These are phyloP conservation scores for Megalurothrips usitatus DNA, from an alignment of 2,888 invertebrate genomes.

Conservation along the genomic window DNA sequence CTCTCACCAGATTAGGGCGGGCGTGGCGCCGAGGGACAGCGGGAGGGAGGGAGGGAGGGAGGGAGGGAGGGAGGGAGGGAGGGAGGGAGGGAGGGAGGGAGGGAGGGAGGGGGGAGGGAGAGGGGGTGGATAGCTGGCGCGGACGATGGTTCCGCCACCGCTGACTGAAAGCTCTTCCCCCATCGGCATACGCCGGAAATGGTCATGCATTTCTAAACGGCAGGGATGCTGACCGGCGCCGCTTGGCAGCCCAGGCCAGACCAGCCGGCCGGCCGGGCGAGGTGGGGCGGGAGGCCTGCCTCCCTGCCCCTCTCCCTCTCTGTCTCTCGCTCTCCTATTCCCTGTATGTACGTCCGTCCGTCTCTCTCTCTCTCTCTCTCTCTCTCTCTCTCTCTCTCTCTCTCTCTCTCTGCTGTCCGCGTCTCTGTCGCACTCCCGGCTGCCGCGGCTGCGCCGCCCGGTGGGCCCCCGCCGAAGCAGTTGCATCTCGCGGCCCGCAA, in stretches of 20 bases:
- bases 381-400: conserved; percentile 18
- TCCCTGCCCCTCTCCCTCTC: too few species aligned
- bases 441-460: too few species aligned
- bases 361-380: not conserved
- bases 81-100: too few species aligned
- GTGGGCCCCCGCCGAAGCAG: too few species aligned
- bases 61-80: too few species aligned
- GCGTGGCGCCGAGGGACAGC: too few species aligned
- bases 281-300: not conserved
- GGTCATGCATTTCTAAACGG: conserved; percentile 16
- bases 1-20: not conserved
- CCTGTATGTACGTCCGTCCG: not conserved
- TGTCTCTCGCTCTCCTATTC: not conserved
- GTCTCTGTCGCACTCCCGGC: too few species aligned
- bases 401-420: conserved; percentile 14
- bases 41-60: too few species aligned
- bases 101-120: too few species aligned
- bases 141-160: not conserved
- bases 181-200: conserved; percentile 16
- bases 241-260: not conserved
- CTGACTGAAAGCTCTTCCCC: not conserved
- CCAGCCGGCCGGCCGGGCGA: not conserved
- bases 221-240: not conserved
- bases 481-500: too few species aligned
- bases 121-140: not conserved